Evolutionary conservation across 1,140 invertebrate species (phyloP), one percentile per base, ranked within the genome.

Genomic region (Heliconius himera): DNA sequence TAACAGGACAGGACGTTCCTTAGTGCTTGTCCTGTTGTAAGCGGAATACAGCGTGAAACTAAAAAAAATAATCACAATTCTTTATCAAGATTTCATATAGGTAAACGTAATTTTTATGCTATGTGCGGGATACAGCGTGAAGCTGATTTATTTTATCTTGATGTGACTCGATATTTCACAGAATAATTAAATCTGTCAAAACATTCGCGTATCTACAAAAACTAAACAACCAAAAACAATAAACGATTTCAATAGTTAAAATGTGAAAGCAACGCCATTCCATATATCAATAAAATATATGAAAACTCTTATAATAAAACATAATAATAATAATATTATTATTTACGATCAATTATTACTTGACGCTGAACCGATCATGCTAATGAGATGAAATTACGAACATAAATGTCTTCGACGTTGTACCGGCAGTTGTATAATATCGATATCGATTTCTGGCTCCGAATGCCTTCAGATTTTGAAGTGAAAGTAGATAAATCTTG

Each of bases 351-450:
- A 71, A 71, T 36, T 71, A 36, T 71, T 71, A 38, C 16, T 66
- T 66, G 60, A 29, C 60, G 26, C 60, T 78, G 26, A 73, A 73
- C 49, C 76, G 54, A 72, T 56, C n/a, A 22, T 75, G 73, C 56
- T 81, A 81, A 77, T 77, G 75, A 81, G 79, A 70, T 46, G 51
- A 77, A 81, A 77, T 81, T 81, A 77, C 72, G 49, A 74, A 73
- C 73, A 33, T 81, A 74, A 77, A 81, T 77, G 73, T 22, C 54
- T 49, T 71, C 54, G 18, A 51, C 49, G 70, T 36, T 73, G 54
- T 56, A 56, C 54, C 6, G 29, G 11, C 11, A 11, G 56, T 81
- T 81, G 76, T 74, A 81, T 81, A 81, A 81, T 46, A 16, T 46
- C 13, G 13, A 46, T 46, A 46, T 77, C 79, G 76, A 77, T 81